Conservation (phyloP, 2,797 vertebrate genomes). For the Vultur gryphus region DNA sequence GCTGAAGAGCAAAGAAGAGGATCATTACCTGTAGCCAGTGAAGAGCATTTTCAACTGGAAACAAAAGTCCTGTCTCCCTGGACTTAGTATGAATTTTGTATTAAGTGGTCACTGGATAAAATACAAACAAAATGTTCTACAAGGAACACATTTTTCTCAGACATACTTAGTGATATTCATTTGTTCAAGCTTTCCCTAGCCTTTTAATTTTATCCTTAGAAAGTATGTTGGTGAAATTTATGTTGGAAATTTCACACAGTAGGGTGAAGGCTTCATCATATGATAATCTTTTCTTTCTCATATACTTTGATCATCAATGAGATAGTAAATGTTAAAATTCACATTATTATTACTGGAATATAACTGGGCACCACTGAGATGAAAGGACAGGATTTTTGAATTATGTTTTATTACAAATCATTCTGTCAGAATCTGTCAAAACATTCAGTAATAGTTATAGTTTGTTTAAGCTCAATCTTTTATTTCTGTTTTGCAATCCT, state of each 20-base stretch:
- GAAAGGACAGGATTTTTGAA: not conserved
- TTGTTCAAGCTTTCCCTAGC: not conserved
- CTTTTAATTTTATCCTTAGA: not conserved
- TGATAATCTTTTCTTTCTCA: not conserved
- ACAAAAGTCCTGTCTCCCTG: not conserved
- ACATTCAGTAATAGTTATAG: not conserved
- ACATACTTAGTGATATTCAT: not conserved
- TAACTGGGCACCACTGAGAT: not conserved
- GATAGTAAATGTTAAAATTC: not conserved
- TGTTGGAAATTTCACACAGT: not conserved
- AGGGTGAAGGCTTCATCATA: not conserved
- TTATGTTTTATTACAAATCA: not conserved
- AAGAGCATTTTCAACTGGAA: not conserved
- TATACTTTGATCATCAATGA: not conserved
- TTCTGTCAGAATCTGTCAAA: not conserved
- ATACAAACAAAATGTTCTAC: not conserved
- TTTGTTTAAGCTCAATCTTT: not conserved
- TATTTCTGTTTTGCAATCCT: not conserved
- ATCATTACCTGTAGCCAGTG: not conserved
- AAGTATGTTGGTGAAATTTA: not conserved
- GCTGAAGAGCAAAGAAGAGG: not conserved
- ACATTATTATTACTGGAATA: not conserved
- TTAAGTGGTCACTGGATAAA: not conserved
- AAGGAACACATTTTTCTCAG: not conserved
- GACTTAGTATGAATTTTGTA: not conserved